Evolutionary conservation across 2,113 vertebrate genomes (phyloP).

Genomic region (Epinephelus lanceolatus): DNA sequence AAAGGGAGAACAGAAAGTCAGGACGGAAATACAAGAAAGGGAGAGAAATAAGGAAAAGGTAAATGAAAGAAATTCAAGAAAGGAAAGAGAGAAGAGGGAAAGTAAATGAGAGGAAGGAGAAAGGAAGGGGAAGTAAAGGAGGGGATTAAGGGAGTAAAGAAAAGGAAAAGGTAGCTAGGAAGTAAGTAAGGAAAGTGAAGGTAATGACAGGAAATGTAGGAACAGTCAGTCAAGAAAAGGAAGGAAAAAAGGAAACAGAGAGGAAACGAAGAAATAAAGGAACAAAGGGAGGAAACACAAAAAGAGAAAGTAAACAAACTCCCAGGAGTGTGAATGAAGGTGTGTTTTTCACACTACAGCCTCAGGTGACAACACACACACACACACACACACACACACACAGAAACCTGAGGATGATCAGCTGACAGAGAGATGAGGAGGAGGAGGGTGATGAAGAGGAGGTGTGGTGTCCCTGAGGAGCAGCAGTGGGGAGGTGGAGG

Average conservation of each 20-base stretch:
- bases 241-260: no score
- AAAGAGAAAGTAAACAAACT: neutral
- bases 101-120: no score
- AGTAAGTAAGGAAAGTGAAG: neutral
- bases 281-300: neutral
- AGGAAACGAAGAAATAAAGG: neutral
- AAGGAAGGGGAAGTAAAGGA: no score
- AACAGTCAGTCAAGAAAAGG: neutral
- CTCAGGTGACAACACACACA: conserved; percentile 37
- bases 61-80: no score
- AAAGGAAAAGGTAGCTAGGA: no score
- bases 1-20: neutral
- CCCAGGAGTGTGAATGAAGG: conserved; percentile 16
- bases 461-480: conserved; percentile 58
- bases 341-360: conserved; percentile 31
- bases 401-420: conserved; percentile 13
- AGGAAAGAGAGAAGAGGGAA: no score
- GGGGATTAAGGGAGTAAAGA: no score
- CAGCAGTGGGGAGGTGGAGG: conserved; percentile 83
- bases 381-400: neutral
- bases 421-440: conserved; percentile 21
- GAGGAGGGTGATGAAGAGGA: conserved; percentile 24
- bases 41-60: neutral
- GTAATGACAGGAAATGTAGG: neutral
- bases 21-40: no score